A percentile compares a stretch with the other conserved stretches of the same genome.
Conservation (phyloP, 1,140 invertebrate species). For the Alviniconcha marisindica region DNA sequence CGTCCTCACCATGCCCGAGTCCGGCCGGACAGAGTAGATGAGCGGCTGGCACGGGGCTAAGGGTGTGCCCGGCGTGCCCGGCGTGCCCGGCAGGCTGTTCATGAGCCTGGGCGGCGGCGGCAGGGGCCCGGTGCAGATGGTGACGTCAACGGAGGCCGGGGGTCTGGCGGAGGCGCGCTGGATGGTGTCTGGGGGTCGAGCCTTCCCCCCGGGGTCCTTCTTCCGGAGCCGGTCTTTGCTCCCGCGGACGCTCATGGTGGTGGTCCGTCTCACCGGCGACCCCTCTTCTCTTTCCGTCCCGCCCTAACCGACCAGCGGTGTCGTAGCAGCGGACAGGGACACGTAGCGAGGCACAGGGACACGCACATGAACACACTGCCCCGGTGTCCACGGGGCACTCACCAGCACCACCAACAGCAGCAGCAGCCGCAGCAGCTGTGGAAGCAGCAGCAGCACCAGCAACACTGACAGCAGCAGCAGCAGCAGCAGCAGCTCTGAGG, state of each 20-base stretch:
- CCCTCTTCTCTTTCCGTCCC: too few species aligned
- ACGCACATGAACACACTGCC: too few species aligned
- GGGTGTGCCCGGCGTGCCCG: conserved; percentile 10
- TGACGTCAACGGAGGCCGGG: neutral
- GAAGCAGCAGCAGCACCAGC: too few species aligned
- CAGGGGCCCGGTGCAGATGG: neutral
- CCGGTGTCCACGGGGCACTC: too few species aligned
- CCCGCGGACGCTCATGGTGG: conserved; percentile 25
- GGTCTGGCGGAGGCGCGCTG: neutral
- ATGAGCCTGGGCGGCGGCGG: neutral
- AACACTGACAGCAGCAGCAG: too few species aligned
- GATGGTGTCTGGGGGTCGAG: neutral
- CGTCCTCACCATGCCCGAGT: neutral
- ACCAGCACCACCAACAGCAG: too few species aligned
- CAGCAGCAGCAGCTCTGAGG: too few species aligned
- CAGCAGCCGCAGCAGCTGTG: too few species aligned
- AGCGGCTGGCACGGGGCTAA: neutral
- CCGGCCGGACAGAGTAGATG: conserved; percentile 3
- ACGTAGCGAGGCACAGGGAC: too few species aligned
- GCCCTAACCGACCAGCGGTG: too few species aligned
- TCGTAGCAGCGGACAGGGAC: too few species aligned
- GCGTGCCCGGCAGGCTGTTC: neutral
- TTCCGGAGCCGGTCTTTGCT: conserved; percentile 9
- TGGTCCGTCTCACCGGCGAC: too few species aligned
- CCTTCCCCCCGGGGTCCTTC: neutral